phyloP scores from a whole-genome alignment of 1,140 invertebrate genomes.

The Berghia stephanieae region DNA sequence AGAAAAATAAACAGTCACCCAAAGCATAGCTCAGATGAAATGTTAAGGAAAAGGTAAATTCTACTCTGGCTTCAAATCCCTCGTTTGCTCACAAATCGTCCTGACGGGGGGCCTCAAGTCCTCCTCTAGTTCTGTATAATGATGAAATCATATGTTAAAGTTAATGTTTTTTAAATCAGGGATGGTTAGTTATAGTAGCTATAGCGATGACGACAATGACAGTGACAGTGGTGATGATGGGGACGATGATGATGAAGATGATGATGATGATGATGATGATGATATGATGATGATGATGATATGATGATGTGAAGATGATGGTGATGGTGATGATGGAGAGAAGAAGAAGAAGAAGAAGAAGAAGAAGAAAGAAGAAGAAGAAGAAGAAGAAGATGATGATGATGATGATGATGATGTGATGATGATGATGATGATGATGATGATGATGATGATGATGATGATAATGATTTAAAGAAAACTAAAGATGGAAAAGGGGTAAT shows the following conservation, averaged over 20 bases:
- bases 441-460: too few species aligned
- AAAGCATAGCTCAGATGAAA: too few species aligned
- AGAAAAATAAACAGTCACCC: too few species aligned
- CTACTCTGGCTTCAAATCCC: constrained; percentile 50
- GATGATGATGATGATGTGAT: too few species aligned
- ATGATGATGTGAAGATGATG: too few species aligned
- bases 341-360: too few species aligned
- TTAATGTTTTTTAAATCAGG: constrained; percentile 24
- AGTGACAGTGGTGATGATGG: not conserved
- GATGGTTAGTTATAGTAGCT: not conserved
- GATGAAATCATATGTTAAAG: not conserved
- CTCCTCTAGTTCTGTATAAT: constrained; percentile 48
- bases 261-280: not conserved
- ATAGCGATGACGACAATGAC: not conserved
- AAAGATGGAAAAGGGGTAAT: too few species aligned
- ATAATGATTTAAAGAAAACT: not conserved
- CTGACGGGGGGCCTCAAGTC: constrained; percentile 56
- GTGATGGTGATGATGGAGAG: not conserved
- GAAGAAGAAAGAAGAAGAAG: too few species aligned
- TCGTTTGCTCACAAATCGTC: constrained; percentile 52
- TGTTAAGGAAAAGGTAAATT: too few species aligned
- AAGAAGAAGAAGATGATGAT: not conserved
- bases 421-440: not conserved
- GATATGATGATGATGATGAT: not conserved
- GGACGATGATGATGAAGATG: not conserved